phyloP scores from a whole-genome alignment of 2,888 invertebrate species.

The Leptopilina drosophilae region DNA sequence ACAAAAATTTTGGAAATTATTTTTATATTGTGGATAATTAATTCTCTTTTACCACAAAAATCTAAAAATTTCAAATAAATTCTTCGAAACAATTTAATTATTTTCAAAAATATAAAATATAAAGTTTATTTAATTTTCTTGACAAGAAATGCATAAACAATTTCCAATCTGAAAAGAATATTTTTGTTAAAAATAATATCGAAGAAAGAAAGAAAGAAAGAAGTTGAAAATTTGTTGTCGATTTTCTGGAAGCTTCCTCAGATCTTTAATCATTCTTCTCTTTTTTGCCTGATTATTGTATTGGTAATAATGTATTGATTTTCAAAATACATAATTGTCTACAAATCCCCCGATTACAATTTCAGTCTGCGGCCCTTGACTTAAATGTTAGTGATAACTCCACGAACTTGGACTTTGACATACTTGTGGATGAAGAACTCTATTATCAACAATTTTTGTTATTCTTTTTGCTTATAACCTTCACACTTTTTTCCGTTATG shows the following conservation, averaged over 20 bases:
- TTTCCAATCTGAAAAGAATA: not conserved
- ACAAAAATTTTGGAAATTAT: too few species aligned
- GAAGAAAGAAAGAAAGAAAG: not conserved
- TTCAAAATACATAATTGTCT: constrained; percentile 1
- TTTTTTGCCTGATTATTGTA: not conserved
- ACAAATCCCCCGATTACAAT: not conserved
- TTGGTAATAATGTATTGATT: not conserved
- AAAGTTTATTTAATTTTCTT: too few species aligned
- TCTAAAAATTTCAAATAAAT: too few species aligned
- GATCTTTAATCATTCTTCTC: not conserved
- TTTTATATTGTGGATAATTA: too few species aligned
- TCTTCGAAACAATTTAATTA: too few species aligned
- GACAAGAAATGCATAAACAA: too few species aligned
- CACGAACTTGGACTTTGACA: constrained; percentile 40
- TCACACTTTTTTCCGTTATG: not conserved
- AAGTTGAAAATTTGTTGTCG: not conserved
- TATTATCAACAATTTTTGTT: constrained; percentile 26
- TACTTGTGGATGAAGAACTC: constrained; percentile 20
- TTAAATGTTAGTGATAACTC: constrained; percentile 32
- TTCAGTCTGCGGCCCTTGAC: constrained; percentile 18
- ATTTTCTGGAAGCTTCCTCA: not conserved
- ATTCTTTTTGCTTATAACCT: constrained; percentile 18
- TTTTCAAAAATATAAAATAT: too few species aligned
- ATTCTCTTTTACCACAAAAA: too few species aligned
- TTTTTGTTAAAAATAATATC: not conserved